Evolutionary conservation across 2,113 vertebrate genomes (phyloP).

Genomic region (Macrotus californicus): DNA sequence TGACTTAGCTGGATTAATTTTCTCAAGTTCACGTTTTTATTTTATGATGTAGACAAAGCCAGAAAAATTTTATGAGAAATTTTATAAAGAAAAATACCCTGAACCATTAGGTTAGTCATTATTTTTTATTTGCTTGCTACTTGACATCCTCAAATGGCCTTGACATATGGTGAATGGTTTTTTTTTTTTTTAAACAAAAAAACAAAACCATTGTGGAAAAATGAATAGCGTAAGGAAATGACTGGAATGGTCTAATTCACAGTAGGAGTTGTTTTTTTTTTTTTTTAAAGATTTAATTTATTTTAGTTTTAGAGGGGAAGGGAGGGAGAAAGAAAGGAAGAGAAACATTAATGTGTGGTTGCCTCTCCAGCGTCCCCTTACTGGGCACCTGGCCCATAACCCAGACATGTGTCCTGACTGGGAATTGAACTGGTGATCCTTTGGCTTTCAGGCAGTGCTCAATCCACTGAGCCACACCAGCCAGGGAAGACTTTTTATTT

Average conservation of each 20-base stretch:
- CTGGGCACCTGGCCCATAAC: no score
- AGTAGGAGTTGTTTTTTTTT: not conserved
- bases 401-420: no score
- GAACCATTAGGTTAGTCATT: not conserved
- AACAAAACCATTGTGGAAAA: not conserved
- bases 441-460: no score
- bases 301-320: no score
- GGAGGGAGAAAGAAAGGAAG: no score
- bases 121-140: not conserved
- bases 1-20: not conserved
- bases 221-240: not conserved
- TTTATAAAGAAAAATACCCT: not conserved
- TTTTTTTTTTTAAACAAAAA: not conserved
- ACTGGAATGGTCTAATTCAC: not conserved
- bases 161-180: not conserved
- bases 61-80: not conserved
- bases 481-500: not conserved
- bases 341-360: no score
- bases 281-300: no score
- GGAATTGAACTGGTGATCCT: no score
- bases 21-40: not conserved
- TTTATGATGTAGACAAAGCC: constrained; percentile 18
- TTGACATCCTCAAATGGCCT: not conserved
- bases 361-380: no score
- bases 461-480: no score